Conservation (phyloP, 2,888 invertebrate genomes). For the Nephrocerus scutellatus region DNA sequence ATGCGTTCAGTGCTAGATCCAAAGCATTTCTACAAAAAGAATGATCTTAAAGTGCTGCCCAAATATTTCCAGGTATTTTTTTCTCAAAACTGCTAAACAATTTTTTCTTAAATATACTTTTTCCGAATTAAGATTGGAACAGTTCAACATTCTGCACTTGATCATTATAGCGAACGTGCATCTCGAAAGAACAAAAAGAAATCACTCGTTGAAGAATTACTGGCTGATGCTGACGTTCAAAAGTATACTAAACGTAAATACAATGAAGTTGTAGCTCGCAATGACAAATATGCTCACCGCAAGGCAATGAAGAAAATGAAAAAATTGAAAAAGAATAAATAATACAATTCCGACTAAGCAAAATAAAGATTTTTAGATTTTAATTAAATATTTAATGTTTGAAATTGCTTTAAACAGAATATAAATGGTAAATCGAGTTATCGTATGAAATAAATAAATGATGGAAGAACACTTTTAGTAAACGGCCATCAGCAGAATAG, state of each 20-base stretch:
- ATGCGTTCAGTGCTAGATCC: slow-evolving; percentile 91
- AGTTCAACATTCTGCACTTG: slow-evolving; percentile 76
- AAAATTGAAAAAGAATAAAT: slow-evolving; percentile 48
- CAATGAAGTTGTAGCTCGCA: slow-evolving; percentile 63
- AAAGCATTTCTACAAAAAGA: slow-evolving; percentile 91
- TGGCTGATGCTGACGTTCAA: slow-evolving; percentile 80
- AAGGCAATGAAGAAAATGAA: slow-evolving; percentile 70
- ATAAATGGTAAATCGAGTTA: background rate
- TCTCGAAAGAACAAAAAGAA: slow-evolving; percentile 80
- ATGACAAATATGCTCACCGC: slow-evolving; percentile 62
- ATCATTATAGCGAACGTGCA: slow-evolving; percentile 77
- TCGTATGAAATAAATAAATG: no score
- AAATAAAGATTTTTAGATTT: background rate
- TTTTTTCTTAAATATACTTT: slow-evolving; percentile 5
- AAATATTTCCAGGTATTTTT: slow-evolving; percentile 82
- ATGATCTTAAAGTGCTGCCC: slow-evolving; percentile 76
- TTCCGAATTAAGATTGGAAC: slow-evolving; percentile 58
- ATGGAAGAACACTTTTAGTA: no score
- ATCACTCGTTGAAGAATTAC: slow-evolving; percentile 87
- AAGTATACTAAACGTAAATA: slow-evolving; percentile 75
- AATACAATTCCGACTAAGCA: slow-evolving; percentile 10
- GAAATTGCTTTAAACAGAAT: background rate
- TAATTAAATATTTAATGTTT: background rate
- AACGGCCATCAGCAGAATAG: no score
- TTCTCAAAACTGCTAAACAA: background rate